A percentile compares a stretch with the other conserved stretches of the same genome.
phyloP scores from a whole-genome alignment of 1,140 invertebrate species.

The Diuraphis noxia region DNA sequence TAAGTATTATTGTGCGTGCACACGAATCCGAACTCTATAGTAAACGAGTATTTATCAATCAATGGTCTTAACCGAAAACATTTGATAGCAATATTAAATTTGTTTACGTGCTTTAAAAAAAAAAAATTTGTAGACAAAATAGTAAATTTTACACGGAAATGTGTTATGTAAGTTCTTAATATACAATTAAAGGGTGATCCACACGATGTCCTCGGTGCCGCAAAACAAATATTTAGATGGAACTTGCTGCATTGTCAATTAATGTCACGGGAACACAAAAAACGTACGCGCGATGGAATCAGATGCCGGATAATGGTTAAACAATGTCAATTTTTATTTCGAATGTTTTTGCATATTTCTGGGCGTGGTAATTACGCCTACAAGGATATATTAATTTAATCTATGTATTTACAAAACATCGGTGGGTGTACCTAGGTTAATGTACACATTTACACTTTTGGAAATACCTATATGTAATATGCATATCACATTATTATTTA shows the following conservation, averaged over 20 bases:
- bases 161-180: too few species aligned
- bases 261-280: constrained; percentile 4
- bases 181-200: too few species aligned
- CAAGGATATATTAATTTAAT: constrained; percentile 31
- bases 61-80: neutral
- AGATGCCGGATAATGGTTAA: constrained; percentile 13
- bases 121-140: neutral
- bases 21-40: neutral
- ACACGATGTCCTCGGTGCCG: neutral
- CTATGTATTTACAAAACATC: neutral
- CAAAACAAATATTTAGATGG: constrained; percentile 13
- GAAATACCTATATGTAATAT: neutral
- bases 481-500: neutral
- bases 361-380: constrained; percentile 42
- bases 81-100: neutral
- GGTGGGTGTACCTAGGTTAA: neutral
- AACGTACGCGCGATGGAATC: neutral
- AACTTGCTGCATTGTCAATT: neutral
- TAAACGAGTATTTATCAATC: neutral
- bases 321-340: constrained; percentile 30
- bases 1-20: neutral
- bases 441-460: neutral
- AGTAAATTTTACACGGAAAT: too few species aligned
- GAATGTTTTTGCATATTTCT: constrained; percentile 39
- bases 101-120: neutral